Percentiles rank a stretch among this genome's conserved stretches.
Conservation (phyloP, 2,888 invertebrate genomes). For the Calliphora vomitoria region DNA sequence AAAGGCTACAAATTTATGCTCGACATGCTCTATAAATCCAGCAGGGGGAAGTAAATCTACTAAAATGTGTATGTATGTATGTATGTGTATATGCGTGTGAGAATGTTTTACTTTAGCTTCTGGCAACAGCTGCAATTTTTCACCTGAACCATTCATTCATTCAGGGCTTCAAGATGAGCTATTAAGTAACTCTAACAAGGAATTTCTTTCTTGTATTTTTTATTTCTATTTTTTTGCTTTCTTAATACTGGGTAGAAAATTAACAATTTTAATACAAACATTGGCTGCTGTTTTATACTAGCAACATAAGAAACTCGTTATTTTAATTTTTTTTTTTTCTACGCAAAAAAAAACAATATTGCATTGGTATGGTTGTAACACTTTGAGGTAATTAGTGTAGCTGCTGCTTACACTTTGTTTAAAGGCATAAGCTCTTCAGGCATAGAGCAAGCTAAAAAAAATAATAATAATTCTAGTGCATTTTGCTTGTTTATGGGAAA, state of each 20-base stretch:
- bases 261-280: slow-evolving; percentile 82
- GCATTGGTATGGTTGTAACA: slow-evolving; percentile 65
- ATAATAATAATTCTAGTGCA: slow-evolving; percentile 44
- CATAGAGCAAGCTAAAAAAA: background rate
- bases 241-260: slow-evolving; percentile 74
- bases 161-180: slow-evolving; percentile 81
- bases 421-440: slow-evolving; percentile 55
- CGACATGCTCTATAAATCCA: slow-evolving; percentile 64
- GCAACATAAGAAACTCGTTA: slow-evolving; percentile 68
- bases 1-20: slow-evolving; percentile 70
- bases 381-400: slow-evolving; percentile 75
- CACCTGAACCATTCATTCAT: slow-evolving; percentile 80
- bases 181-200: slow-evolving; percentile 73
- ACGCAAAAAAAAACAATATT: slow-evolving; percentile 22
- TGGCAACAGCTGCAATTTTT: slow-evolving; percentile 83
- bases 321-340: slow-evolving; percentile 26
- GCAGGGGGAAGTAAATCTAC: slow-evolving; percentile 25
- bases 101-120: slow-evolving; percentile 65
- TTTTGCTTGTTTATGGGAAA: slow-evolving; percentile 33
- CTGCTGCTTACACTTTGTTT: slow-evolving; percentile 67
- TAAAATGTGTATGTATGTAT: background rate
- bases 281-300: slow-evolving; percentile 51
- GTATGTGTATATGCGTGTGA: background rate
- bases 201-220: slow-evolving; percentile 60
- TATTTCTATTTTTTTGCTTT: slow-evolving; percentile 49